A percentile compares a stretch with the other conserved stretches of the same genome.
Conservation (phyloP, 2,797 vertebrate species). For the Chelmon rostratus region DNA sequence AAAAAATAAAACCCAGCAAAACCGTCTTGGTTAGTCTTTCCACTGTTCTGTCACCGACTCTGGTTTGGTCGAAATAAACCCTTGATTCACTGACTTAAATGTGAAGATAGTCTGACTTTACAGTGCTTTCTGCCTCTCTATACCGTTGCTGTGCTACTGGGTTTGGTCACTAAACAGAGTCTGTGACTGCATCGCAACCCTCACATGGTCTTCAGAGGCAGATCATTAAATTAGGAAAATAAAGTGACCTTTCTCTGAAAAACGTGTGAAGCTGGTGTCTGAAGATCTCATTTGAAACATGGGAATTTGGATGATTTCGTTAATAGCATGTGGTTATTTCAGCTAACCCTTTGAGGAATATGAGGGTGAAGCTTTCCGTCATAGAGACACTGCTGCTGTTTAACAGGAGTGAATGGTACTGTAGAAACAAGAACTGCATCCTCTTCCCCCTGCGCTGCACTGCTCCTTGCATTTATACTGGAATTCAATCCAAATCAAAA, state of each 20-base stretch:
- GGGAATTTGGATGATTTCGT: constrained; percentile 2
- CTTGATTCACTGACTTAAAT: too few species aligned
- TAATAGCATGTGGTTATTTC: neutral
- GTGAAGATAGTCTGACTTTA: too few species aligned
- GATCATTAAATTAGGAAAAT: too few species aligned
- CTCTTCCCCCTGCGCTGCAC: neutral
- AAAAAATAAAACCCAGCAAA: too few species aligned
- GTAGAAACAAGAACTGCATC: neutral
- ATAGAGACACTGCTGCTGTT: neutral
- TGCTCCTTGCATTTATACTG: constrained; percentile 7
- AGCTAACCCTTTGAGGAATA: neutral
- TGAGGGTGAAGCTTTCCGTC: neutral
- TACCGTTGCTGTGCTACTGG: too few species aligned
- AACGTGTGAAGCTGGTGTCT: neutral
- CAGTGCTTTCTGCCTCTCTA: too few species aligned
- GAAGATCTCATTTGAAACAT: neutral
- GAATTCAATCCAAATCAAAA: constrained; percentile 41
- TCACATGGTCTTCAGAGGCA: too few species aligned
- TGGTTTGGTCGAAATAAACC: too few species aligned
- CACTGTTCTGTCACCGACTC: too few species aligned
- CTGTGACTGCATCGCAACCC: too few species aligned
- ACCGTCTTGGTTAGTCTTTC: too few species aligned
- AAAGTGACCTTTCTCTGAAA: neutral
- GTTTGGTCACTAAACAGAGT: too few species aligned
- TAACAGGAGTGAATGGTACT: constrained; percentile 1